Evolutionary conservation across 1,140 invertebrate genomes (phyloP).

Genomic region (Micrasema longulum): DNA sequence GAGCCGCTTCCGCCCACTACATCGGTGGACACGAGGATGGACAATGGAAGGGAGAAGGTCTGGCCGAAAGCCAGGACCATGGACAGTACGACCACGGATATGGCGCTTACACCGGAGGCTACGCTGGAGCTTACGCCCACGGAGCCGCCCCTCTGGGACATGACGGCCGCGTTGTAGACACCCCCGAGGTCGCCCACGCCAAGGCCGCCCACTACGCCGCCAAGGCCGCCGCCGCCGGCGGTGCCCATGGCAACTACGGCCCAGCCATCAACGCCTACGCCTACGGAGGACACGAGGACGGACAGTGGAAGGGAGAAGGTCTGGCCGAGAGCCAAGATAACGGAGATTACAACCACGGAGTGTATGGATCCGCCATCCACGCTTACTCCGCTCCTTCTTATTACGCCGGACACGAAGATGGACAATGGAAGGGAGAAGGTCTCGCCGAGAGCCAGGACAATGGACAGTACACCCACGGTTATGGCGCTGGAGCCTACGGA

Average conservation of each 20-base stretch:
- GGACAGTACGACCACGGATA: too few relatives aligned
- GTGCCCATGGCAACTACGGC: constrained; percentile 51
- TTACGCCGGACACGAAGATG: constrained; percentile 33
- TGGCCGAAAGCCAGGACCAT: too few relatives aligned
- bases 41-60: too few relatives aligned
- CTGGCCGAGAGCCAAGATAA: constrained; percentile 24
- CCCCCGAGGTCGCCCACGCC: constrained; percentile 66
- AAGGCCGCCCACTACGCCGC: constrained; percentile 62
- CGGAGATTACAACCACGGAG: too few relatives aligned
- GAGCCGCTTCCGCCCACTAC: too few relatives aligned
- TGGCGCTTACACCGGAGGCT: constrained; percentile 54
- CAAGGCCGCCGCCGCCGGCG: constrained; percentile 53
- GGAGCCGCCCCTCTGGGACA: constrained; percentile 53
- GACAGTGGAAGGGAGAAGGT: constrained; percentile 54
- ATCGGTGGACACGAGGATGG: too few relatives aligned
- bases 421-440: constrained; percentile 26
- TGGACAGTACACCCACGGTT: constrained; percentile 45
- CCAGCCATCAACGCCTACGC: too few relatives aligned
- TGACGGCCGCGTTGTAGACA: constrained; percentile 62
- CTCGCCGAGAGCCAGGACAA: constrained; percentile 58
- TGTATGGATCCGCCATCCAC: too few relatives aligned
- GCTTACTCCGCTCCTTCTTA: too few relatives aligned
- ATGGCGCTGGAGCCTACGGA: constrained; percentile 17
- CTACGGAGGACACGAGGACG: too few relatives aligned
- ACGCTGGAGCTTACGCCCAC: too few relatives aligned